Evolutionary conservation across 2,888 invertebrate genomes (phyloP).

Genomic region (Machimus rusticus): DNA sequence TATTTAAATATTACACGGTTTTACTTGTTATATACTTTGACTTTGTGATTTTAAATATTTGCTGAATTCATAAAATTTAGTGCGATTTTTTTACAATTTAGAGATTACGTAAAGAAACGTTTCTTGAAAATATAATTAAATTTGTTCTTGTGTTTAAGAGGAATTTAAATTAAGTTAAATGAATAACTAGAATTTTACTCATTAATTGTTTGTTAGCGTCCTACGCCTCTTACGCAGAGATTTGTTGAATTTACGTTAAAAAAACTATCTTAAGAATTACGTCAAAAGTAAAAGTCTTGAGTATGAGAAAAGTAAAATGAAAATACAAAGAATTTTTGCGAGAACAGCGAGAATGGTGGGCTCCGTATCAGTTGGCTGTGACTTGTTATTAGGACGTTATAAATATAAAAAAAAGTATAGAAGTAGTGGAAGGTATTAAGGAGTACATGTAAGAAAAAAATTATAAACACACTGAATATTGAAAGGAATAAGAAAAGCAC

Average conservation of each 20-base stretch:
- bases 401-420: constrained; percentile 5
- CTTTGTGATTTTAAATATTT: background rate
- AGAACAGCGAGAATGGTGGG: constrained; percentile 28
- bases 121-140: background rate
- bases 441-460: constrained; percentile 5
- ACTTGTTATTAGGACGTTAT: constrained; percentile 49
- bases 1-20: background rate
- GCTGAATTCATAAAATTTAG: background rate
- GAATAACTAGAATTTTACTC: background rate
- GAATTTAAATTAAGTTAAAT: background rate
- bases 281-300: constrained; percentile 34
- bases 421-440: constrained; percentile 17
- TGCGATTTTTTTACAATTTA: background rate
- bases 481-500: constrained; percentile 18
- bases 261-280: background rate
- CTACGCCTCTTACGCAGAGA: background rate
- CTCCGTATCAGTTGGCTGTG: constrained; percentile 52
- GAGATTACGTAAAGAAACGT: background rate
- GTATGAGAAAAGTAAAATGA: background rate
- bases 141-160: background rate
- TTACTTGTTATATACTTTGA: background rate
- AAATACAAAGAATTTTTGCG: background rate
- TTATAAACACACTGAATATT: constrained; percentile 18
- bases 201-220: background rate
- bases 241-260: background rate